Evolutionary conservation across 2,888 invertebrate species (phyloP), one percentile per base, ranked within the genome.

Genomic region (Proisotoma minuta): DNA sequence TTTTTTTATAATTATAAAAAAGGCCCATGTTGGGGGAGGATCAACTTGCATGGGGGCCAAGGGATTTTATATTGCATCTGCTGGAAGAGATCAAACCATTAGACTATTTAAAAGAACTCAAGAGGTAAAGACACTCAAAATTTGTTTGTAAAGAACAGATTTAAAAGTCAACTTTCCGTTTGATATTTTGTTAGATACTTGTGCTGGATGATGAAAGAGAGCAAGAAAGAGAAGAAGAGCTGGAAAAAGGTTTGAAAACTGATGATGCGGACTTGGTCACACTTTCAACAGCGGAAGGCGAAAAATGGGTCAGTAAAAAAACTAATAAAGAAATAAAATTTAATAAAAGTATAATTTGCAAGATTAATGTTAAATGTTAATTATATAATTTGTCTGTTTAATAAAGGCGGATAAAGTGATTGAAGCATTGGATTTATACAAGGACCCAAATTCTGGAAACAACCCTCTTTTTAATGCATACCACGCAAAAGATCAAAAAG

Each of bases 141-240:
- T 57, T 47, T 24, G 28, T 26, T 49, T 23, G 18, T 29, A 34
- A 22, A 49, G 22, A 10, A 20, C 27, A 18, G 20, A 15, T 18
- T 52, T 47, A 47, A 43, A 43, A 27, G 22, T 18, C 4, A 5
- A 34, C 22, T 51, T 52, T 27, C 34, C 48, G 2, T 29, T 3
- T 24, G 18, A 26, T 27, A 27, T 2, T 3, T 0, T 86, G 88
- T 39, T 94, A 98, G 78, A 86, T 90, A 2, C 82, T 99, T 50
- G 90, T 98, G n/a, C 80, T 98, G 12, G 88, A 94, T 75, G 99
- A 99, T 77, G 85, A 89, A 63, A 85, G 87, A 73, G 97, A 99
- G 76, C 83, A 87, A 76, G 89, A 88, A 75, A 74, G 82, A 60
- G 87, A 92, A 39, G 90, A 89, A 76, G 87, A 88, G 68, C 83